phyloP scores from a whole-genome alignment of 2,113 vertebrate genomes.

The Diphyllodes magnificus region DNA sequence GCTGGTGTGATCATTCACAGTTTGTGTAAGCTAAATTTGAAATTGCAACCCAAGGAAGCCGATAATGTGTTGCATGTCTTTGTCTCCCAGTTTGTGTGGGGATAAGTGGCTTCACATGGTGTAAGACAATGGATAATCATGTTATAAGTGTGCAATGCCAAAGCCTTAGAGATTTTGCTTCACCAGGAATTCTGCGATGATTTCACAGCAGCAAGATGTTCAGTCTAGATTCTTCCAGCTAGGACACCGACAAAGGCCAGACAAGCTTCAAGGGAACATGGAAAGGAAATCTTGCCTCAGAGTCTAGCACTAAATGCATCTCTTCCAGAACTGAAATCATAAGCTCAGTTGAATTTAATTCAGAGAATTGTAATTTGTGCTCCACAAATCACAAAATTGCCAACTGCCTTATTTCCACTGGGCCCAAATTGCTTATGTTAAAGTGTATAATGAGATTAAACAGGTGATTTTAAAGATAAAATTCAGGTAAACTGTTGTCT shows the following conservation, averaged over 20 bases:
- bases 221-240: neutral
- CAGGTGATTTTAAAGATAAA: neutral
- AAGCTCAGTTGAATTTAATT: neutral
- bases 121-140: neutral
- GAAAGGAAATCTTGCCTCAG: neutral
- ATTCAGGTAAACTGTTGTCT: neutral
- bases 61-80: neutral
- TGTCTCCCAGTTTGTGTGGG: neutral
- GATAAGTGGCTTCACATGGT: neutral
- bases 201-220: neutral
- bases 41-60: neutral
- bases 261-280: neutral
- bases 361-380: neutral
- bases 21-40: neutral
- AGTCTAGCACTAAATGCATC: neutral
- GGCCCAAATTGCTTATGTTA: neutral
- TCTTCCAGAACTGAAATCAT: neutral
- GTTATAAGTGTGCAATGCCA: neutral
- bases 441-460: neutral
- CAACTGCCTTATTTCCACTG: neutral
- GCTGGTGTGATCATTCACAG: neutral
- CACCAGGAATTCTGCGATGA: neutral
- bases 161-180: neutral
- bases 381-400: neutral
- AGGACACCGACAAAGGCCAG: neutral